phyloP scores from a whole-genome alignment of 2,113 vertebrate species.

The Panthera leo region DNA sequence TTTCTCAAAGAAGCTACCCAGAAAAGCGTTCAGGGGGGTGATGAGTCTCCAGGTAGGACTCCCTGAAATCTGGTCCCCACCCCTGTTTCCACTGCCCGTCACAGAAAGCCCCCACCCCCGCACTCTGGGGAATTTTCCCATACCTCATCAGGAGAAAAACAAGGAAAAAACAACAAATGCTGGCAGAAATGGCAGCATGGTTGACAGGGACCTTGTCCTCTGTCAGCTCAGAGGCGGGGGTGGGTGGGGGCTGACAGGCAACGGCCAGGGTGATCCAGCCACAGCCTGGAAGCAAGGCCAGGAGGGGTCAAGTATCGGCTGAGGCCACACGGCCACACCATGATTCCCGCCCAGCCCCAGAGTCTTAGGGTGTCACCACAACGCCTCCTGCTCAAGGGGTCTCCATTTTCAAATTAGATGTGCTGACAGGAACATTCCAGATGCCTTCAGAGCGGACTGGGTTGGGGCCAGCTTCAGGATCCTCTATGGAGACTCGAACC shows the following conservation, averaged over 20 bases:
- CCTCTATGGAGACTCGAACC: background rate
- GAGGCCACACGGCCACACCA: background rate
- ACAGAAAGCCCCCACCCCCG: background rate
- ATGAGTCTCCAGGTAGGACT: background rate
- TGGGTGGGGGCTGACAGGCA: accelerated
- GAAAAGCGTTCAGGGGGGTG: background rate
- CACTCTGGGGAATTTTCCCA: slow-evolving; percentile 7
- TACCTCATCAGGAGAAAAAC: slow-evolving; percentile 6
- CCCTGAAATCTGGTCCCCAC: background rate
- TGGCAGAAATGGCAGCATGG: background rate
- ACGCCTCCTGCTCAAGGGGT: background rate
- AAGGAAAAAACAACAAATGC: slow-evolving; percentile 44
- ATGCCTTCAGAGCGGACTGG: background rate
- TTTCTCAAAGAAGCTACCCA: background rate
- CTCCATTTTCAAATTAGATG: background rate
- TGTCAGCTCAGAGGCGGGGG: background rate
- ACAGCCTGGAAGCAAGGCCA: background rate
- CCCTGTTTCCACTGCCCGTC: background rate
- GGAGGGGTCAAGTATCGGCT: background rate
- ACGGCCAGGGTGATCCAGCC: accelerated
- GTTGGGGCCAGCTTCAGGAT: background rate
- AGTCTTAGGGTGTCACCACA: background rate
- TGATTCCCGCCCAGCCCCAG: accelerated
- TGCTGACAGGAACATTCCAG: background rate
- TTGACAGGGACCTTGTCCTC: background rate